These are phyloP conservation scores for Oscheius sp. DNA, from an alignment of 2,888 invertebrate genomes.

Conservation along the genomic window DNA sequence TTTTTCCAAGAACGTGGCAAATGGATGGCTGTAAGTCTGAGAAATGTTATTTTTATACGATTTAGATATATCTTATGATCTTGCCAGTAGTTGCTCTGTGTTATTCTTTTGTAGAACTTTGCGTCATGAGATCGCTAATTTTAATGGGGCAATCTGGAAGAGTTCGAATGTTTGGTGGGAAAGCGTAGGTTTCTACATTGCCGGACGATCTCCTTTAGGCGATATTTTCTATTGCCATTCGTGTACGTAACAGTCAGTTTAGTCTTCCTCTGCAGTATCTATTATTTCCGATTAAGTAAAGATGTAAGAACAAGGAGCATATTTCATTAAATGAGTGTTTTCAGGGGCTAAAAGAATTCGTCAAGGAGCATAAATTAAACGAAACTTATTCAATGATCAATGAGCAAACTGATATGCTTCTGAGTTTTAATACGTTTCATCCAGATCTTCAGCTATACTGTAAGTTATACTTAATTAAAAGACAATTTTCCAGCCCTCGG, in stretches of 20 bases:
- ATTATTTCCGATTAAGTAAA: conserved; percentile 5
- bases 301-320: background rate
- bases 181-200: background rate
- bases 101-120: conserved; percentile 1
- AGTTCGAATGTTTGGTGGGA: conserved; percentile 18
- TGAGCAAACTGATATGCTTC: conserved; percentile 1
- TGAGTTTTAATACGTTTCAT: conserved; percentile 9
- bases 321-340: background rate
- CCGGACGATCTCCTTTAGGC: background rate
- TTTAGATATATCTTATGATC: background rate
- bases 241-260: background rate
- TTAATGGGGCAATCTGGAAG: conserved; percentile 2
- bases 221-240: background rate
- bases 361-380: background rate
- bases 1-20: background rate
- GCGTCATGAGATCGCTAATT: conserved; percentile 16
- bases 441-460: conserved; percentile 5
- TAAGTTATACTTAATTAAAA: background rate
- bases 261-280: background rate
- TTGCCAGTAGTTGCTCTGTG: background rate
- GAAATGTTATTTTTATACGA: background rate
- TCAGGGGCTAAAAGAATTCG: background rate
- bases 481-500: background rate
- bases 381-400: background rate
- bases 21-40: background rate